These are phyloP conservation scores for Epizoanthus illoricatus DNA, from an alignment of 92 coral and sea anemone genomes.

Conservation along the genomic window DNA sequence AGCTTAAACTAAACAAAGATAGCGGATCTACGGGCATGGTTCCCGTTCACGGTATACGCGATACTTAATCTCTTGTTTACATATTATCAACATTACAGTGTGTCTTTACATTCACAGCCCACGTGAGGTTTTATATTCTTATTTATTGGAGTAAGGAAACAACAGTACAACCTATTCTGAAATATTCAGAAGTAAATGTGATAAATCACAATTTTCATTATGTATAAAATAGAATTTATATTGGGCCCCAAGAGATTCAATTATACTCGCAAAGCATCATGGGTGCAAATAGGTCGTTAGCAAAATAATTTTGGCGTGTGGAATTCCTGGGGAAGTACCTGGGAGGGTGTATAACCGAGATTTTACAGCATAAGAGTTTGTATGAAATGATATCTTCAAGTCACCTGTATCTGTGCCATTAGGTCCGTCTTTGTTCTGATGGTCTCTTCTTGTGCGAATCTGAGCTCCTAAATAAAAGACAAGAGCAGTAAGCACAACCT, in stretches of 20 bases:
- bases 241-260: too few species aligned
- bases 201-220: too few species aligned
- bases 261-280: too few species aligned
- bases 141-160: neutral
- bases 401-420: conserved; percentile 90
- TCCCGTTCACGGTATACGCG: neutral
- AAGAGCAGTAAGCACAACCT: neutral
- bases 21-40: neutral
- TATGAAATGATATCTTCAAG: neutral
- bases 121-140: neutral
- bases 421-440: conserved; percentile 71
- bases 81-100: too few species aligned
- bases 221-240: too few species aligned
- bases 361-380: too few species aligned
- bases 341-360: neutral
- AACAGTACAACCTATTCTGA: neutral
- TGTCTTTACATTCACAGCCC: neutral
- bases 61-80: too few species aligned
- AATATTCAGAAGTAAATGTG: too few species aligned
- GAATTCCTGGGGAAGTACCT: too few species aligned
- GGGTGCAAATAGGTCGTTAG: too few species aligned
- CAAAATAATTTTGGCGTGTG: too few species aligned
- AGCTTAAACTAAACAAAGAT: neutral
- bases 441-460: conserved; percentile 74
- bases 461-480: conserved; percentile 66